Evolutionary conservation across 2,113 vertebrate species (phyloP), one percentile per base, ranked within the genome.

Genomic region (Sardina pilchardus): DNA sequence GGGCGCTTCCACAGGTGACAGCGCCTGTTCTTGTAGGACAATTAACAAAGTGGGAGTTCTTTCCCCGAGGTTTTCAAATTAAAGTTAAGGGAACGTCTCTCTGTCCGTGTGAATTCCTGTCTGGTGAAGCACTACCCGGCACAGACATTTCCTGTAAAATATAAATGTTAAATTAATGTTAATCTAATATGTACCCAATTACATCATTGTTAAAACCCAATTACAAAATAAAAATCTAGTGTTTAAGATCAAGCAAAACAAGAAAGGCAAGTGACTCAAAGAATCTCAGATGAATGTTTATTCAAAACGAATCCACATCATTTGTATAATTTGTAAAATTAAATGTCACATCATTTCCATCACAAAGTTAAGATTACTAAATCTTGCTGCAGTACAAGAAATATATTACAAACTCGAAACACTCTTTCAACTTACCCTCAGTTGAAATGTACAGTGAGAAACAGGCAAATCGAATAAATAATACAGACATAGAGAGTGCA

Each of bases 201-300:
- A 21, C 24, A 59, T 6, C 53, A n/a, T 9, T 63, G 24, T n/a
- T 26, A 9, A 63, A n/a, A 63, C 7, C 24, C 24, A 63, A 63
- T 21, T 12, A 47, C 9, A 9, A 47, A 47, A 47, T 14, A 47
- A 14, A 47, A 45, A 42, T 2, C 39, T 42, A 42, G 39, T 12
- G 12, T 47, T 47, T 59, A 59, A 26, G 8, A 59, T 24, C 56
- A 59, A 7, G 24, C 56, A 26, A 5, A 30, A 71, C 63, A 71
- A 26, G 63, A 71, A 12, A 10, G 0, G 26, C 14, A 63, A 63
- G n/a, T 53, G 0, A 71, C n/a, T 71, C n/a, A 30, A 3, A 34
- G n/a, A 78, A 78, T 78, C 71, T 78, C 30, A 78, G 71, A 36
- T 36, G 71, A 71, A 78, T 78, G 71, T 78, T 78, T 78, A 78